These are phyloP conservation scores for Hypena proboscidalis DNA, from an alignment of 2,888 invertebrate species.

Conservation along the genomic window DNA sequence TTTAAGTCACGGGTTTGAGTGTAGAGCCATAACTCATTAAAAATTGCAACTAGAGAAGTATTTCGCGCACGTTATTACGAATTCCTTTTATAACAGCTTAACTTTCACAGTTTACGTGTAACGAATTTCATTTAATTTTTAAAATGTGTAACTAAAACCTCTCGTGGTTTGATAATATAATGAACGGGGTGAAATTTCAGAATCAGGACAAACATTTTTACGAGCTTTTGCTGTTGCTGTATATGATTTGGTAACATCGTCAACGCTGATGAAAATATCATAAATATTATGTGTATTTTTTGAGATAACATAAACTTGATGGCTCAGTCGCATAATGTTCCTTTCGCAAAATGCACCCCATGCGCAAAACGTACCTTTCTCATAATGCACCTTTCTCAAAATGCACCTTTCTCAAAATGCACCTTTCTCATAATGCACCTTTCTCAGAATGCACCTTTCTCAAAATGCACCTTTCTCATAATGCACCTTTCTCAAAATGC, in stretches of 20 bases:
- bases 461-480: no score
- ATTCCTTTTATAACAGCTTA: slow-evolving; percentile 41
- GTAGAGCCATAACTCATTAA: slow-evolving; percentile 58
- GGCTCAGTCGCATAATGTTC: no score
- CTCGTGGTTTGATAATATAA: slow-evolving; percentile 41
- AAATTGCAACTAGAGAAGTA: slow-evolving; percentile 53
- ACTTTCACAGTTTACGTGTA: slow-evolving; percentile 45
- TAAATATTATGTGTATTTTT: no score
- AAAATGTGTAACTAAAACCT: slow-evolving; percentile 42
- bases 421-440: no score
- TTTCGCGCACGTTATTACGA: slow-evolving; percentile 52
- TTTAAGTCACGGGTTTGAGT: slow-evolving; percentile 47
- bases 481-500: no score
- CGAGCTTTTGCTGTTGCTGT: slow-evolving; percentile 25
- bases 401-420: no score
- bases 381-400: no score
- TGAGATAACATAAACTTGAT: no score
- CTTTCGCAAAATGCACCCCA: no score
- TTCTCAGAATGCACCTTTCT: no score
- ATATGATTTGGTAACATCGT: not conserved
- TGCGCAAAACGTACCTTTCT: no score
- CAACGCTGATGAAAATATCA: not conserved
- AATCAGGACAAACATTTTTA: slow-evolving; percentile 22
- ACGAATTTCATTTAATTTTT: slow-evolving; percentile 45
- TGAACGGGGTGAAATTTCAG: slow-evolving; percentile 39